These are phyloP conservation scores for Hydra vulgaris DNA, from an alignment of 30 jellyfish, hydroid and myxozoan species.

Conservation along the genomic window DNA sequence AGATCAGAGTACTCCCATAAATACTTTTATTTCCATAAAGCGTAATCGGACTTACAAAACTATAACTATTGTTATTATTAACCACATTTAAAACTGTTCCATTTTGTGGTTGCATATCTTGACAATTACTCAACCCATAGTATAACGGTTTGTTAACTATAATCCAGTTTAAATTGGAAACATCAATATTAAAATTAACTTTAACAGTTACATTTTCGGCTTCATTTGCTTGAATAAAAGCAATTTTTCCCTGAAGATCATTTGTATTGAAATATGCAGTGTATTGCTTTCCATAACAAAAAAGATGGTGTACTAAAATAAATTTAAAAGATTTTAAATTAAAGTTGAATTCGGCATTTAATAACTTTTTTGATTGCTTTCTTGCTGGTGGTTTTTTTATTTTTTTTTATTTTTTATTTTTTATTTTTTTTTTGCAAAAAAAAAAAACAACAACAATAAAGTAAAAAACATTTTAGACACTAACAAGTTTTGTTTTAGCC, in stretches of 20 bases:
- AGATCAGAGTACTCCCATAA: slow-evolving; percentile 1
- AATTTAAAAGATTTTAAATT: too few species aligned
- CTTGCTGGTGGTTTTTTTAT: too few species aligned
- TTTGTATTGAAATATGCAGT: slow-evolving; percentile 3
- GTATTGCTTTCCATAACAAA: neutral
- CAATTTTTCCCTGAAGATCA: slow-evolving; percentile 2
- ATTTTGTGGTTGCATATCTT: neutral
- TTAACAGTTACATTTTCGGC: slow-evolving; percentile 9
- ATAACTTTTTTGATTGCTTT: too few species aligned
- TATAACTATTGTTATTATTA: too few species aligned
- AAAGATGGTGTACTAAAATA: neutral
- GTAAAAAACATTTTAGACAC: too few species aligned
- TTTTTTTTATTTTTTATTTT: too few species aligned
- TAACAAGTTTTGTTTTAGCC: too few species aligned
- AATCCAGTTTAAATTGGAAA: neutral
- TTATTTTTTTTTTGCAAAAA: too few species aligned
- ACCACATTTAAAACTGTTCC: neutral
- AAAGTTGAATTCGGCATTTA: too few species aligned
- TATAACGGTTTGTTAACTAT: neutral
- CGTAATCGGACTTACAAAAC: neutral
- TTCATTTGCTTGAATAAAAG: slow-evolving; percentile 1
- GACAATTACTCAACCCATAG: neutral
- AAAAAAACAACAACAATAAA: too few species aligned
- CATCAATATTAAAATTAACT: neutral
- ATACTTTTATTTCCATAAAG: slow-evolving; percentile 1